A percentile compares a stretch with the other conserved stretches of the same genome.
These are phyloP conservation scores for Diplazon laetatorius DNA, from an alignment of 2,888 invertebrate species.

Conservation along the genomic window DNA sequence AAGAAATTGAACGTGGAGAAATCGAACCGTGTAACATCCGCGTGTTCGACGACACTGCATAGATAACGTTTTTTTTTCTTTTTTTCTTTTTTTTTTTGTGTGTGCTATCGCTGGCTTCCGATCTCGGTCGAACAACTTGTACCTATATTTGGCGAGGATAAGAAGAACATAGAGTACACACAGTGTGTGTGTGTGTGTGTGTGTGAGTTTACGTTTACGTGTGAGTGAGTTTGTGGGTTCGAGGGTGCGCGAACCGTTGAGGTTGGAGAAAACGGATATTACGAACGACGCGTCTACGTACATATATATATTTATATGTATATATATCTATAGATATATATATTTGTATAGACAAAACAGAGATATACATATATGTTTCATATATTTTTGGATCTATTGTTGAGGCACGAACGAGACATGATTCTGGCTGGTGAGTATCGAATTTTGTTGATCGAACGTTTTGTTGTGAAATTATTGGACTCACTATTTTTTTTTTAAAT, in stretches of 20 bases:
- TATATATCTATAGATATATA: no score
- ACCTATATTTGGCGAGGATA: constrained; percentile 13
- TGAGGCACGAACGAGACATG: constrained; percentile 72
- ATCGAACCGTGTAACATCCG: constrained; percentile 33
- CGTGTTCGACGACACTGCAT: constrained; percentile 30
- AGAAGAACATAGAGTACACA: background rate
- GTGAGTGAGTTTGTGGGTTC: no score
- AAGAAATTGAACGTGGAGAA: constrained; percentile 27
- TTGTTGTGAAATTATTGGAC: no score
- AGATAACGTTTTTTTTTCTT: constrained; percentile 29
- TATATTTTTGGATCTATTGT: constrained; percentile 74
- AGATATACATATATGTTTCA: constrained; percentile 69
- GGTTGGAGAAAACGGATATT: constrained; percentile 21
- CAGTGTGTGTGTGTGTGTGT: constrained; percentile 3
- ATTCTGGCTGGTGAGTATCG: constrained; percentile 71
- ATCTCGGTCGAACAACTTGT: background rate
- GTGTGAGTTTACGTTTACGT: background rate
- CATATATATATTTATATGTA: no score
- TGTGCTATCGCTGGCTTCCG: constrained; percentile 11
- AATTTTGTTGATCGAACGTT: background rate
- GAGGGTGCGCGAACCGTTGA: background rate
- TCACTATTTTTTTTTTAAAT: no score
- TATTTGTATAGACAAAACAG: constrained; percentile 42
- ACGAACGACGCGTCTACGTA: constrained; percentile 24
- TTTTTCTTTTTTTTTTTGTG: no score